Evolutionary conservation across 2,113 vertebrate species (phyloP).

Genomic region (Nothobranchius furzeri): DNA sequence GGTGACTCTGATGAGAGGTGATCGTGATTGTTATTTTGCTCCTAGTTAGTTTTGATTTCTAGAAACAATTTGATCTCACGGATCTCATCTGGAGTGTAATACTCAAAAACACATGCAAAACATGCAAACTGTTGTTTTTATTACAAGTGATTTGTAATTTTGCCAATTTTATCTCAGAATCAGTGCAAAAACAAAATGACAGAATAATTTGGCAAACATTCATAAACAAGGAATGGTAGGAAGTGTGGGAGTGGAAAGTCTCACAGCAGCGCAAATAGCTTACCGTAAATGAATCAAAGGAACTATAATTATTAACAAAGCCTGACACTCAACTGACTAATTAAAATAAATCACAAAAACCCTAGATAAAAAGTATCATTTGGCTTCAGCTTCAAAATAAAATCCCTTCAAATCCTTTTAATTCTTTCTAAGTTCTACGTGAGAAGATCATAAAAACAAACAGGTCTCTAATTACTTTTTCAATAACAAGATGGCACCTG

Average conservation of each 20-base stretch:
- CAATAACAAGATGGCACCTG: too few relatives aligned
- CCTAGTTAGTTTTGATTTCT: conserved; percentile 1
- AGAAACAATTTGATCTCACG: not conserved
- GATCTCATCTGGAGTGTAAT: not conserved
- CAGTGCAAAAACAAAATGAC: conserved; percentile 12
- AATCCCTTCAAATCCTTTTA: too few relatives aligned
- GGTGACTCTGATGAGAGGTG: not conserved
- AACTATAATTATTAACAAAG: not conserved
- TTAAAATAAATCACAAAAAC: not conserved
- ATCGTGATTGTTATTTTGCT: not conserved
- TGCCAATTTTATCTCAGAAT: not conserved
- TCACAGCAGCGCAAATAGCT: not conserved
- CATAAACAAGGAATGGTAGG: not conserved
- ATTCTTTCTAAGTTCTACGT: too few relatives aligned
- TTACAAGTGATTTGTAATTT: conserved; percentile 5
- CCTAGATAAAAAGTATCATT: too few relatives aligned
- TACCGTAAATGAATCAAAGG: not conserved
- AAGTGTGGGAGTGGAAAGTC: not conserved
- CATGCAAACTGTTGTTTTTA: not conserved
- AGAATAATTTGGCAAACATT: not conserved
- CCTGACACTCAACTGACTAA: not conserved
- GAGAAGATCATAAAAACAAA: too few relatives aligned
- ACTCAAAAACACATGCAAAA: not conserved
- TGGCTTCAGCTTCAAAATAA: too few relatives aligned
- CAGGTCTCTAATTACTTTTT: too few relatives aligned